Conservation (phyloP, 2,888 invertebrate species). For the Archips crataeganus region DNA sequence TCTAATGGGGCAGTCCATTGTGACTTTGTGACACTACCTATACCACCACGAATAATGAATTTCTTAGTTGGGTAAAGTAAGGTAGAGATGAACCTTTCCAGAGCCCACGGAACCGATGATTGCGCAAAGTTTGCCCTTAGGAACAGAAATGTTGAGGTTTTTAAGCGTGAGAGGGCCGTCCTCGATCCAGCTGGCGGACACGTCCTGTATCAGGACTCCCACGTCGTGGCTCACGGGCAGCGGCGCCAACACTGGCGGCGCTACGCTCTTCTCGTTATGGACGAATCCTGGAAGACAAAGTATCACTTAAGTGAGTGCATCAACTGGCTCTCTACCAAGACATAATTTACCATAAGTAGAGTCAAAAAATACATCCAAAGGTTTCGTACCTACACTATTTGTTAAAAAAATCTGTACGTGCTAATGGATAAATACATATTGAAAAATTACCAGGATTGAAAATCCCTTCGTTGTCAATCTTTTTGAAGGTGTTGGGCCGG, state of each 20-base stretch:
- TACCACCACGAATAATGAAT: not conserved
- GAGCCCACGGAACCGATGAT: constrained; percentile 95
- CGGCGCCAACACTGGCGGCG: constrained; percentile 55
- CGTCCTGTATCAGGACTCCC: constrained; percentile 71
- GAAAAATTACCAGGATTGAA: constrained; percentile 71
- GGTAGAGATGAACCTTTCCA: constrained; percentile 86
- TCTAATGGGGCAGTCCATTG: not conserved
- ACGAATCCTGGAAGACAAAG: constrained; percentile 65
- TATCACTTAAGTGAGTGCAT: not conserved
- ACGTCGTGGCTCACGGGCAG: constrained; percentile 63
- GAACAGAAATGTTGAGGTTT: constrained; percentile 85
- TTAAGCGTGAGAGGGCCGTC: constrained; percentile 73
- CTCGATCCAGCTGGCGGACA: constrained; percentile 75
- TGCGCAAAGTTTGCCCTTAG: constrained; percentile 89
- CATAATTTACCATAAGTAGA: not conserved
- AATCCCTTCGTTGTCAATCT: constrained; percentile 79
- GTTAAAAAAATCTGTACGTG: too few species aligned
- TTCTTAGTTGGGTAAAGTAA: constrained; percentile 53
- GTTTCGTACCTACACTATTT: too few species aligned
- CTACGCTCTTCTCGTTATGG: constrained; percentile 70
- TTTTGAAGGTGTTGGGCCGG: constrained; percentile 76
- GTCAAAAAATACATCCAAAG: too few species aligned
- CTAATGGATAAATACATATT: not conserved
- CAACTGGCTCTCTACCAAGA: not conserved
- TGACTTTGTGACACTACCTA: not conserved